Base-by-base conservation (phyloP, 1,140 invertebrate genomes). In the Pseudomyrmex gracilis region DNA sequence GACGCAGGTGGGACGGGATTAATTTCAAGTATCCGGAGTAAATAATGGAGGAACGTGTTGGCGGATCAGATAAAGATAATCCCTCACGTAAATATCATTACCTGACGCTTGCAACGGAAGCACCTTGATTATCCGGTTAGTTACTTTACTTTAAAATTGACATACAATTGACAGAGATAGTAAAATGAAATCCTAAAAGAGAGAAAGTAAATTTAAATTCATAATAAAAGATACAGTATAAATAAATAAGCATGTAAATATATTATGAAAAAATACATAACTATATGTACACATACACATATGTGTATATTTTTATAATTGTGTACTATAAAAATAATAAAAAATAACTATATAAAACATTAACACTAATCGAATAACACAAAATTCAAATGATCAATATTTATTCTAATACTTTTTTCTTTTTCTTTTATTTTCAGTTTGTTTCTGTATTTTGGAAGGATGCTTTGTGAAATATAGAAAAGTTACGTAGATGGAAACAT, bases 31-130 rank as follows among this genome's bases (percentile, higher is more conserved):
- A 68, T 70, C 12, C 51, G n/a, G 9, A 9, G 7, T 68, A 47
- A 78, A 78, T 78, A 68, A 57, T 17, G 51, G 4, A 45, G 43
- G 22, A 10, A 17, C 12, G 20, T 13, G 34, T 53, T 24, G 47
- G 10, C 20, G 43, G 12, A 34, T 45, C 34, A 17, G 10, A 12
- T 47, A 70, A 78, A 15, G n/a, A 34, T 20, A 71, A 78, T 70
- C 53, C 9, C 9, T 58, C 17, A 8, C 5, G 34, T 71, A 70
- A 80, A 71, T 71, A 71, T 5, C 64, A 13, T 80, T 49, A 45
- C 53, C 45, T 5, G 8, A 8, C 12, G 49, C 49, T 77, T 67
- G 13, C 43, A 4, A 3, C 7, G 15, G 10, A 58, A n/a, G 10
- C 17, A 34, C 2, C 17, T 45, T 2, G 2, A 58, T 73, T 64